Conservation (phyloP, 2,888 invertebrate genomes). For the Polydrusus pterygomalis region DNA sequence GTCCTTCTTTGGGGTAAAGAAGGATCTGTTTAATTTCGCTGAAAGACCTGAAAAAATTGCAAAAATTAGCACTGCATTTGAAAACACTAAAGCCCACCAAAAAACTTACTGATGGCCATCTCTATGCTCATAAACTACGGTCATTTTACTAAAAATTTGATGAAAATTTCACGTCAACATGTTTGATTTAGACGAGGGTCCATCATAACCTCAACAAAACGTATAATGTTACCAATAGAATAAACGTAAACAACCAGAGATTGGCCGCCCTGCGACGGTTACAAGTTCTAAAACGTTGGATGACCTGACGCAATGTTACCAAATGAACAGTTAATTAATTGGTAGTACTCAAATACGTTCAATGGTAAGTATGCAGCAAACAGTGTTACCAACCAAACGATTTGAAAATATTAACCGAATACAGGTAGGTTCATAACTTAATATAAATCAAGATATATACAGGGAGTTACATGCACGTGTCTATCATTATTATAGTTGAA, state of each 20-base stretch:
- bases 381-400: slow-evolving; percentile 20
- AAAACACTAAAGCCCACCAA: slow-evolving; percentile 27
- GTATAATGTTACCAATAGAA: background rate
- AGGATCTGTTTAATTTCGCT: slow-evolving; percentile 77
- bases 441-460: too few species aligned
- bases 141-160: slow-evolving; percentile 42
- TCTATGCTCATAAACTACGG: slow-evolving; percentile 37
- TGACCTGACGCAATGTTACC: background rate
- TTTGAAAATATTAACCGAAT: too few species aligned
- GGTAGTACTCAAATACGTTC: background rate
- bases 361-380: background rate
- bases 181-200: background rate
- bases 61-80: background rate
- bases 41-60: slow-evolving; percentile 55
- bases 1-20: slow-evolving; percentile 89
- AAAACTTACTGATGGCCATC: slow-evolving; percentile 44
- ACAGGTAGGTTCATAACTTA: too few species aligned
- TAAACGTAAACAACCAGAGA: background rate
- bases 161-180: slow-evolving; percentile 23
- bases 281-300: background rate
- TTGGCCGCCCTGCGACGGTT: background rate
- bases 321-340: background rate
- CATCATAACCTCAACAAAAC: slow-evolving; percentile 32
- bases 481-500: too few species aligned
- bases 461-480: too few species aligned